Evolutionary conservation across 1,140 invertebrate genomes (phyloP).

Genomic region (Ericerus pela): DNA sequence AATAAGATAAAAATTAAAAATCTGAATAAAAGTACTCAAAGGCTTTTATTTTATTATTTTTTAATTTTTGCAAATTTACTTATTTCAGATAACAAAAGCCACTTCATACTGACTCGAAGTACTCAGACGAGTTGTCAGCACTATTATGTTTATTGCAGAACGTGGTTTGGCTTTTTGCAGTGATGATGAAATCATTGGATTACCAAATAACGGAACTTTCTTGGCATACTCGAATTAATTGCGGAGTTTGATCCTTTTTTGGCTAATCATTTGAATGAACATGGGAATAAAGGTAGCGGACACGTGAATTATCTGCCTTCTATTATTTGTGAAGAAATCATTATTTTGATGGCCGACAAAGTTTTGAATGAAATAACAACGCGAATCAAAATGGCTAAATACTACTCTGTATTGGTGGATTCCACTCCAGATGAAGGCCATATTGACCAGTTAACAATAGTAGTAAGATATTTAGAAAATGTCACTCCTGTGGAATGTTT

Average conservation of each 20-base stretch:
- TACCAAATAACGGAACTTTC: slow-evolving; percentile 22
- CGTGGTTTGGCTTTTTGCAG: slow-evolving; percentile 8
- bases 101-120: neutral
- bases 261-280: slow-evolving; percentile 17
- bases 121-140: neutral
- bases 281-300: slow-evolving; percentile 19
- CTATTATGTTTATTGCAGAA: neutral
- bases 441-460: slow-evolving; percentile 16
- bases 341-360: slow-evolving; percentile 20
- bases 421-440: slow-evolving; percentile 11
- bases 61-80: neutral
- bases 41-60: neutral
- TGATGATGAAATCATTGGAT: neutral
- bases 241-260: slow-evolving; percentile 21
- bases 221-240: slow-evolving; percentile 25
- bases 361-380: slow-evolving; percentile 20
- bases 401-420: slow-evolving; percentile 26
- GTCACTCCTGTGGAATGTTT: slow-evolving; percentile 13
- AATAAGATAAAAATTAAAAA: neutral
- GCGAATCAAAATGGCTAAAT: slow-evolving; percentile 28
- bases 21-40: neutral
- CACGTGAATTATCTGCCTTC: slow-evolving; percentile 18
- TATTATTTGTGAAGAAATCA: slow-evolving; percentile 21
- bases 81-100: too few species aligned
- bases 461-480: slow-evolving; percentile 17